phyloP scores from a whole-genome alignment of 2,113 vertebrate genomes.

The Oreochromis aureus region DNA sequence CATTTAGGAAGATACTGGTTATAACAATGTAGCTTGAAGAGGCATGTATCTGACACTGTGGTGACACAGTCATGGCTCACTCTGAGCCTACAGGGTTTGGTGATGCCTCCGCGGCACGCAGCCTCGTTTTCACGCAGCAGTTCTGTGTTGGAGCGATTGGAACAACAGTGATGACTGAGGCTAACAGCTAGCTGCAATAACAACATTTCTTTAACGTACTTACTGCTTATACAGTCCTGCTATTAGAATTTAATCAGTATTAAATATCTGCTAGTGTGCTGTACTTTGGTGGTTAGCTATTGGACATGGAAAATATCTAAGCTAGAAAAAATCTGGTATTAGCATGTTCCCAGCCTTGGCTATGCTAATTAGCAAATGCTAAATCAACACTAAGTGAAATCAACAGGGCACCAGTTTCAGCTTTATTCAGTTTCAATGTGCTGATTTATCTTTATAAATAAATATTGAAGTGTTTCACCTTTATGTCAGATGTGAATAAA shows the following conservation, averaged over 20 bases:
- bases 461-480: neutral
- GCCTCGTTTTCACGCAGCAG: neutral
- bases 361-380: neutral
- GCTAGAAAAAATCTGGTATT: neutral
- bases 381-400: neutral
- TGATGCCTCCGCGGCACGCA: neutral
- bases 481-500: neutral
- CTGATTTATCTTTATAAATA: fast-evolving
- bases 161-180: neutral
- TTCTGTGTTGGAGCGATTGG: neutral
- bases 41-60: neutral
- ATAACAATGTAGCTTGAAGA: neutral
- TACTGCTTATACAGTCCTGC: neutral
- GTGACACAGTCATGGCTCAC: neutral
- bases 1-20: neutral
- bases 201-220: neutral
- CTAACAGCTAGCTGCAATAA: neutral
- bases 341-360: neutral
- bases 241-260: neutral
- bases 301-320: neutral
- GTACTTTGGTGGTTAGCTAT: neutral
- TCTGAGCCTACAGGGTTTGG: neutral
- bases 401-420: neutral
- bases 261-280: neutral
- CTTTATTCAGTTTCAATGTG: neutral